Base-by-base conservation (phyloP, 2,797 vertebrate genomes). In the Coccyzus lansbergi region DNA sequence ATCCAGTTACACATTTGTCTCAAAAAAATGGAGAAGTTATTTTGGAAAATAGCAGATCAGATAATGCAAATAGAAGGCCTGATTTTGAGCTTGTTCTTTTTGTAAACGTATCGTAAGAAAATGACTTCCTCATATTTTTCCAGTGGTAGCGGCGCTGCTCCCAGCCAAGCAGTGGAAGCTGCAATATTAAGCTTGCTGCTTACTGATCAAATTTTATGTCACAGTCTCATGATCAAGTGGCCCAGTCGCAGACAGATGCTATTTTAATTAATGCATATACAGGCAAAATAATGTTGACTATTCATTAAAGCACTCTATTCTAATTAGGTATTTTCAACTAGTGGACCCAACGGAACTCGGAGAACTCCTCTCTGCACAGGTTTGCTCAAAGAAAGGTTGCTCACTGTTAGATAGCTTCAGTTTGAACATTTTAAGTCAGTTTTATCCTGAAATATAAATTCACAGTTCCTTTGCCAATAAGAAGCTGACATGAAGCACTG, bases 101-200 rank as follows among this genome's bases (percentile, higher is more conserved):
- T 58, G 64, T 40, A 49, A 75, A 75, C 36, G 56, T 21, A 49
- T 40, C 38, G 24, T 70, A 82, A 49, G 59, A 38, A 33, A 36
- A 49, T 53, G 65, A 76, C 59, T 62, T 81, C 56, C 49, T 77
- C 10, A 4, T 12, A 22, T 53, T 58, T 48, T 85, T 68, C 53
- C 33, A 64, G n/a, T 20, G 29, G 49, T 46, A 68, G 36, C 12
- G 20, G 53, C 25, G 44, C 59, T 79, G 53, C 46, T 92, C 55
- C 75, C 60, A 87, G 52, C 38, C 83, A 75, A 81, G 33, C 67
- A 65, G 42, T 34, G 38, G 64, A 68, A 94, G 33, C 29, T 53
- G 70, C 74, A 93, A 42, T 62, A 72, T 79, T 81, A 75, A 84
- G 59, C 51, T 92, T 82, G 62, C 52, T 90, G 76, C 80, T 95